These are phyloP conservation scores for Lepidocolaptes lacrymiger DNA, from an alignment of 2,797 vertebrate genomes.

Conservation along the genomic window DNA sequence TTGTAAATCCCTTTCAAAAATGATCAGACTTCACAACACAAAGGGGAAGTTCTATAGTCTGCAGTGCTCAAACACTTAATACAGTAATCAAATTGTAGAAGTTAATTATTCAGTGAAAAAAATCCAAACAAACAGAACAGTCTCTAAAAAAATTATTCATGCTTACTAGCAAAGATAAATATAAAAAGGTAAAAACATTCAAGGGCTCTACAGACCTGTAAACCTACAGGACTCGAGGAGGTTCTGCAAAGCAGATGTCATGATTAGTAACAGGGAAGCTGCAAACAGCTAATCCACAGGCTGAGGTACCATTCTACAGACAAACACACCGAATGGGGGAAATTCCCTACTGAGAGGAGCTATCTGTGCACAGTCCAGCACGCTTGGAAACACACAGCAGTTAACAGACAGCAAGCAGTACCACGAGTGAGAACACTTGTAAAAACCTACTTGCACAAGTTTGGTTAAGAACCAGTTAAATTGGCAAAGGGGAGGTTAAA, in stretches of 20 bases:
- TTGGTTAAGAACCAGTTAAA: conserved; percentile 5
- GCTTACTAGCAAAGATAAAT: background rate
- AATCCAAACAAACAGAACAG: background rate
- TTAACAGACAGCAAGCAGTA: background rate
- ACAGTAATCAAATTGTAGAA: background rate
- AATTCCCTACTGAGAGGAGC: background rate
- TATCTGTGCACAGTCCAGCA: background rate
- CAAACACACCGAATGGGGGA: background rate
- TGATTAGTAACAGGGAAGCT: conserved; percentile 24
- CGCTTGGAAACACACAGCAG: background rate
- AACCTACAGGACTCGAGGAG: conserved; percentile 1
- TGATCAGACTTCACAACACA: background rate
- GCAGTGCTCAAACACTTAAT: background rate
- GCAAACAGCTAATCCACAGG: background rate
- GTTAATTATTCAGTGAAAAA: background rate
- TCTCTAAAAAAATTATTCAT: background rate
- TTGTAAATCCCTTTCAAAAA: background rate
- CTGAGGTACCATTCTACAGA: background rate
- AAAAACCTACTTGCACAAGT: background rate
- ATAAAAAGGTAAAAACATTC: background rate
- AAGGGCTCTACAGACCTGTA: background rate
- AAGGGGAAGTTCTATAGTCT: background rate
- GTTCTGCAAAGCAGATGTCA: conserved; percentile 45
- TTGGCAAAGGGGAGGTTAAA: background rate
- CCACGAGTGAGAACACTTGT: background rate